A percentile compares a stretch with the other conserved stretches of the same genome.
Evolutionary conservation across 2,888 invertebrate species (phyloP).

Genomic region (Limnephilus auricula): DNA sequence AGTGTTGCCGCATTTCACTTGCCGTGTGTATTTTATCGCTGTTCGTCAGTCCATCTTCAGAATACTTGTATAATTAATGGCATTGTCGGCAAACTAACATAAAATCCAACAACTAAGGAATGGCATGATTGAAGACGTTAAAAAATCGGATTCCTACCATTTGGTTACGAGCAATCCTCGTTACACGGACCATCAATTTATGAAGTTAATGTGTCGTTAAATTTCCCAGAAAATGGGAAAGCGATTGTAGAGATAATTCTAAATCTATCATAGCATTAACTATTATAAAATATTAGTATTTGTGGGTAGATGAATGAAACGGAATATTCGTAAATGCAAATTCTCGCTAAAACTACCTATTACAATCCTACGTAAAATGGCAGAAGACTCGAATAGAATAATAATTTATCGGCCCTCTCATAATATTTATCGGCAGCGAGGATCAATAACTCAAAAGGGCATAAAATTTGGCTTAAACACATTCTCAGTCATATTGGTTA

Average conservation of each 20-base stretch:
- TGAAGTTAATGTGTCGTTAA: background rate
- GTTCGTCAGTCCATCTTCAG: background rate
- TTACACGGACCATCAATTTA: background rate
- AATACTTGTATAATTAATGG: background rate
- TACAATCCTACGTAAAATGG: constrained; percentile 2
- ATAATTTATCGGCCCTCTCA: constrained; percentile 34
- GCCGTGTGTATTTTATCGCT: background rate
- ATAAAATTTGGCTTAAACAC: constrained; percentile 49
- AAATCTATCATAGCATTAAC: background rate
- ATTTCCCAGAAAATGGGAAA: background rate
- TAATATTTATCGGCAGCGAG: constrained; percentile 39
- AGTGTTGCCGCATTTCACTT: background rate
- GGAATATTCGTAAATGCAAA: background rate
- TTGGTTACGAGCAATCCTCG: background rate
- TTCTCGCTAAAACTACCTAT: constrained; percentile 16
- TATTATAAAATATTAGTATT: background rate
- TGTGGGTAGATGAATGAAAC: background rate
- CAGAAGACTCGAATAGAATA: background rate
- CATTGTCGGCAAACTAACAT: background rate
- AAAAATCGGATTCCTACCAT: background rate
- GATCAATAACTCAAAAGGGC: constrained; percentile 39
- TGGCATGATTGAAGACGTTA: background rate
- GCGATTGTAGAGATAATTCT: background rate
- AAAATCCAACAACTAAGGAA: background rate
- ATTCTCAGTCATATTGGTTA: constrained; percentile 41